Percentiles rank a stretch among this genome's conserved stretches.
These are phyloP conservation scores for Nipponia nippon DNA, from an alignment of 2,113 vertebrate genomes.

Conservation along the genomic window DNA sequence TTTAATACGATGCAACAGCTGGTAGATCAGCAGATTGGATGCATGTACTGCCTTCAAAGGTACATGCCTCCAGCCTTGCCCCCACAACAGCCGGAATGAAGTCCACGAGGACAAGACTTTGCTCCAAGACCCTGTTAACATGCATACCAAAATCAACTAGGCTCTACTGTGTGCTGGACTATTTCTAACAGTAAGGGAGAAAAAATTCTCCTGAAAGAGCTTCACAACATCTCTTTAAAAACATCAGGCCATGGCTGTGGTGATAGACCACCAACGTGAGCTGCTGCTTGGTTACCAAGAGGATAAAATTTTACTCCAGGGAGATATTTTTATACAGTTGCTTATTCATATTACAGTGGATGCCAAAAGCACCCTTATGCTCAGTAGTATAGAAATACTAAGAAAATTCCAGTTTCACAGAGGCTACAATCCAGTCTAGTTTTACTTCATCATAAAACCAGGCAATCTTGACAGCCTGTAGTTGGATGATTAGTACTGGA, in stretches of 20 bases:
- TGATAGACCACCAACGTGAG: constrained; percentile 9
- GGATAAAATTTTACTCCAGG: constrained; percentile 4
- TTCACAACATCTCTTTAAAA: constrained; percentile 5
- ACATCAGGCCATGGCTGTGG: not conserved
- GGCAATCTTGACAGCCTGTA: not conserved
- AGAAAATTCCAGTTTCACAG: not conserved
- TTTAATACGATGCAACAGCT: not conserved
- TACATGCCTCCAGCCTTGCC: not conserved
- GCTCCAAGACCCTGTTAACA: not conserved
- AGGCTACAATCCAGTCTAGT: not conserved
- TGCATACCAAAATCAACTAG: not conserved
- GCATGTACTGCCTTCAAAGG: not conserved
- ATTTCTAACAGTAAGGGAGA: not conserved
- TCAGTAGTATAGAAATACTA: not conserved
- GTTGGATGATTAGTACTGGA: not conserved
- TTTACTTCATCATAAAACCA: not conserved
- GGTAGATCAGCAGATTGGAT: not conserved
- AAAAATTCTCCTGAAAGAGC: not conserved
- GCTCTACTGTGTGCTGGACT: not conserved
- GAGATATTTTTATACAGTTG: constrained; percentile 54
- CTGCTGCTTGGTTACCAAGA: constrained; percentile 51
- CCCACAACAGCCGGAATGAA: not conserved
- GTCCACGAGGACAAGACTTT: not conserved
- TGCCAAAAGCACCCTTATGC: constrained; percentile 23
- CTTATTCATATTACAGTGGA: constrained; percentile 33